These are phyloP conservation scores for Leptocoma aspasia DNA, from an alignment of 2,113 vertebrate genomes.

Conservation along the genomic window DNA sequence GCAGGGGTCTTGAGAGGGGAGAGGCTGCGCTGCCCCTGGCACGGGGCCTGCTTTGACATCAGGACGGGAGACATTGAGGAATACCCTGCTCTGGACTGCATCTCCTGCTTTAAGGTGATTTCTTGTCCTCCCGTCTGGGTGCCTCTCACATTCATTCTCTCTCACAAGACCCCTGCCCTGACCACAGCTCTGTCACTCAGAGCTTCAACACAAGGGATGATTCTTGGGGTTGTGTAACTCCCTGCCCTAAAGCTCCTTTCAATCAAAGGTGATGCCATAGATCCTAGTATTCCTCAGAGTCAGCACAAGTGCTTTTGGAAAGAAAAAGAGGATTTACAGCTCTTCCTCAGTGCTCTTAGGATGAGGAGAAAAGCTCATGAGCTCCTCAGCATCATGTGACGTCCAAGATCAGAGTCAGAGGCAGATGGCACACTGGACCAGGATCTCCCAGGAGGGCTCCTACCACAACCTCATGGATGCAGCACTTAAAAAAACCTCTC, in stretches of 20 bases:
- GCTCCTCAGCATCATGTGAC: not conserved
- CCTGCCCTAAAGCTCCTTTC: not conserved
- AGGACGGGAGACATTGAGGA: slow-evolving; percentile 88
- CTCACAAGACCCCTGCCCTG: not conserved
- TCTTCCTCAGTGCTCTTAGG: not conserved
- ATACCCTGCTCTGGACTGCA: slow-evolving; percentile 81
- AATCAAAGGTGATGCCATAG: not conserved
- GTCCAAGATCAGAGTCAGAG: not conserved
- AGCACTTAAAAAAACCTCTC: not conserved
- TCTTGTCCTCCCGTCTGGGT: not conserved
- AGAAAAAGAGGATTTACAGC: not conserved
- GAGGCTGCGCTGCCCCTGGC: slow-evolving; percentile 85
- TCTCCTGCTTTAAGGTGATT: slow-evolving; percentile 70
- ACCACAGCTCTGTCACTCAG: not conserved
- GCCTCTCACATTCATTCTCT: not conserved
- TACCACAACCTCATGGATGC: not conserved
- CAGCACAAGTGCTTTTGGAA: not conserved
- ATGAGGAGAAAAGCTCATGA: not conserved
- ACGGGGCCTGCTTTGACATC: slow-evolving; percentile 85
- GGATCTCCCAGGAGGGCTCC: not conserved
- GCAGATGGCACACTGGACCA: not conserved
- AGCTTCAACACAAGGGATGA: not conserved
- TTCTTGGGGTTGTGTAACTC: not conserved
- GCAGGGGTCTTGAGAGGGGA: slow-evolving; percentile 77
- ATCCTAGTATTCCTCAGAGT: not conserved